A percentile compares a stretch with the other conserved stretches of the same genome.
These are phyloP conservation scores for Polypedilum pembai DNA, from an alignment of 1,140 invertebrate species.

Conservation along the genomic window DNA sequence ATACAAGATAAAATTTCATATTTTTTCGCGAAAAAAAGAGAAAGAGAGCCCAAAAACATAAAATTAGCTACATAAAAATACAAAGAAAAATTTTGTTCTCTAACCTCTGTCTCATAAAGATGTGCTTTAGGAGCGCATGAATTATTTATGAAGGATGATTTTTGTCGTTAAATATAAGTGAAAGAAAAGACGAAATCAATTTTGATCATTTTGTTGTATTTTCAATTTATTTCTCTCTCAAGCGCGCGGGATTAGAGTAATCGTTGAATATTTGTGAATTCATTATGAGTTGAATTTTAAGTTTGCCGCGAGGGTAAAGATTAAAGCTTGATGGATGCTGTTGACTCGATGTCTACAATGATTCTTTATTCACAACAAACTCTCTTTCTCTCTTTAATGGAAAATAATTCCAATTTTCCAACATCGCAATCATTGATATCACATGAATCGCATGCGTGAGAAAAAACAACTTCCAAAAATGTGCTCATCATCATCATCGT, in stretches of 20 bases:
- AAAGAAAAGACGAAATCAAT: neutral
- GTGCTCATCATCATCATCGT: too few relatives aligned
- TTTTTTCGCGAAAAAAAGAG: too few relatives aligned
- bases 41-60: too few relatives aligned
- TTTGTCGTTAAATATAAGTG: neutral
- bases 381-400: too few relatives aligned
- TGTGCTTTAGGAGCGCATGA: neutral
- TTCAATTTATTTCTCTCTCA: neutral
- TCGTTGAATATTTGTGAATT: neutral
- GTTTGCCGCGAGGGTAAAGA: neutral
- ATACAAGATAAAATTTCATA: too few relatives aligned
- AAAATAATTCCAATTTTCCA: neutral
- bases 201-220: neutral
- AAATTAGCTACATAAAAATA: too few relatives aligned
- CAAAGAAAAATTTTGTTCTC: too few relatives aligned
- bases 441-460: neutral
- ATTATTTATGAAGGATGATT: neutral
- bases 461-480: neutral
- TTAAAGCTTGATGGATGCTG: too few relatives aligned
- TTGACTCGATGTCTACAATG: too few relatives aligned
- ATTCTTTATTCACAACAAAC: too few relatives aligned
- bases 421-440: slow-evolving; percentile 8
- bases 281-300: neutral
- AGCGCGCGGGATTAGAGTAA: neutral
- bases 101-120: neutral